Conservation (phyloP, 2,113 vertebrate species). For the Lophotis ruficrista region DNA sequence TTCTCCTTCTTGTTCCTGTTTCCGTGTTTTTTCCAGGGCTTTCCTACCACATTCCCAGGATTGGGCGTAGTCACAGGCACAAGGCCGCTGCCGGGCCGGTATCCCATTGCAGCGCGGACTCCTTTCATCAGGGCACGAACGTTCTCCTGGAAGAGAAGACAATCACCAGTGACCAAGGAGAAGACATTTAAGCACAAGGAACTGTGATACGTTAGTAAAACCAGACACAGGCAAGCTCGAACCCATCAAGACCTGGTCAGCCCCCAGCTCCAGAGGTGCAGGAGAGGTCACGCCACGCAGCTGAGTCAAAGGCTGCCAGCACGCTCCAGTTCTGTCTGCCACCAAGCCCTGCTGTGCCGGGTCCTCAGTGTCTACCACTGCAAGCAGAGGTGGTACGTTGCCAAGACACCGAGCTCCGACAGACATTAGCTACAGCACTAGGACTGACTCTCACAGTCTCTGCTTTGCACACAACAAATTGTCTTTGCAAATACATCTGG, state of each 20-base stretch:
- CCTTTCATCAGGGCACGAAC: slow-evolving; percentile 90
- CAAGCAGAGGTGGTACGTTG: background rate
- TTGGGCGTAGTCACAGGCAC: background rate
- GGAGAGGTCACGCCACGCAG: background rate
- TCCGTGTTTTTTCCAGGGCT: slow-evolving; percentile 97
- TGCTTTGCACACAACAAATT: background rate
- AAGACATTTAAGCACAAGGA: background rate
- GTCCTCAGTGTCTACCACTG: background rate
- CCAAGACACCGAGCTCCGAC: background rate
- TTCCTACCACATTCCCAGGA: slow-evolving; percentile 69
- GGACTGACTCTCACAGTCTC: background rate
- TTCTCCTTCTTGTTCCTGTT: slow-evolving; percentile 98
- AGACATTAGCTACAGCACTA: background rate
- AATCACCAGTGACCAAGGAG: background rate
- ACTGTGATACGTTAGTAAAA: background rate
- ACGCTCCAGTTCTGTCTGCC: background rate
- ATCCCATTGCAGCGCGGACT: slow-evolving; percentile 88
- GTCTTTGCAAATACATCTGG: slow-evolving; percentile 42
- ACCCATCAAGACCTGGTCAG: background rate
- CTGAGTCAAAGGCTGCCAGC: background rate
- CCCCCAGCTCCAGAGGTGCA: background rate
- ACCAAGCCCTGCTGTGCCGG: background rate
- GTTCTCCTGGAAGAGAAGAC: slow-evolving; percentile 82
- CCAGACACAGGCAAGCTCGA: background rate
- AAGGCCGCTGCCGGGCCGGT: slow-evolving; percentile 79